Evolutionary conservation across 2,797 vertebrate species (phyloP).

Genomic region (Pristis pectinata): DNA sequence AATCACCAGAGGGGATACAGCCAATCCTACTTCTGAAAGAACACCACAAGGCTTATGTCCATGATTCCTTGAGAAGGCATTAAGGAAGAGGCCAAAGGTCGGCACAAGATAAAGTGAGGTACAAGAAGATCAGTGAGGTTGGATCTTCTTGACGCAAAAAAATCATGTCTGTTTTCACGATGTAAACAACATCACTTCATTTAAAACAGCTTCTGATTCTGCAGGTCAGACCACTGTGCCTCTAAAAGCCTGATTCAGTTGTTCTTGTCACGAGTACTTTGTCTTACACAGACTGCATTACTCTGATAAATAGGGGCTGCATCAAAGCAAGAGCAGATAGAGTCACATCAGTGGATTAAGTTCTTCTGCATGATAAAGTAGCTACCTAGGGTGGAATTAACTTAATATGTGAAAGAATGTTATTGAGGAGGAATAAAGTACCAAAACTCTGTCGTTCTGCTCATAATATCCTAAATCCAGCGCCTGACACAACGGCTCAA

Average conservation of each 20-base stretch:
- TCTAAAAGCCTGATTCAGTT: constrained; percentile 87
- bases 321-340: constrained; percentile 94
- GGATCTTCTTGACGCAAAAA: constrained; percentile 70
- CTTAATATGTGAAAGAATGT: constrained; percentile 99
- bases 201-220: constrained; percentile 51
- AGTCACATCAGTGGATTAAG: constrained; percentile 99
- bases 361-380: constrained; percentile 99
- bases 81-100: constrained; percentile 89
- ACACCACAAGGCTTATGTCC: constrained; percentile 82
- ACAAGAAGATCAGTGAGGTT: constrained; percentile 89
- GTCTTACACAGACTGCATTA: constrained; percentile 88
- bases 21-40: constrained; percentile 85
- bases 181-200: constrained; percentile 60
- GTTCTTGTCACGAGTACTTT: constrained; percentile 98
- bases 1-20: constrained; percentile 72
- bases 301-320: constrained; percentile 84
- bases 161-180: constrained; percentile 68
- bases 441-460: constrained; percentile 99
- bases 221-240: constrained; percentile 76
- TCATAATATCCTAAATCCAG: constrained; percentile 97
- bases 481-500: constrained; percentile 90
- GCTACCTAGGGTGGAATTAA: constrained; percentile 99
- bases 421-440: constrained; percentile 99
- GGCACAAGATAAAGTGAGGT: constrained; percentile 88
- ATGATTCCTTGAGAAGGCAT: constrained; percentile 76